These are phyloP conservation scores for Sphinx pinastri DNA, from an alignment of 2,888 invertebrate species.

Conservation along the genomic window DNA sequence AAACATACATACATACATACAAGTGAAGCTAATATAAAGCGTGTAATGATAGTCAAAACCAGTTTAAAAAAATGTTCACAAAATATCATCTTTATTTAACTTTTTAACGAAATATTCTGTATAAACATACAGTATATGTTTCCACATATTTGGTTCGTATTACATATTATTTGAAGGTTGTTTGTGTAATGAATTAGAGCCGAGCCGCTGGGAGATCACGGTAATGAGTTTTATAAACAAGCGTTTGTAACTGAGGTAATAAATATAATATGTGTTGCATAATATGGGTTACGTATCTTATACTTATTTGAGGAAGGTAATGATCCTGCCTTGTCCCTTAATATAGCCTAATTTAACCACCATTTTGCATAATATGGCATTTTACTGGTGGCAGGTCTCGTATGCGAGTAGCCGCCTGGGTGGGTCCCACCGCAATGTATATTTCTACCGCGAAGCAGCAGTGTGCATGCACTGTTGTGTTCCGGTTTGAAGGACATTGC, in stretches of 20 bases:
- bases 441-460: no score
- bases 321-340: not conserved
- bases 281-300: not conserved
- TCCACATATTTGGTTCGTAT: not conserved
- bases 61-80: not conserved
- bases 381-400: not conserved
- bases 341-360: not conserved
- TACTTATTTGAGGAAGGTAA: not conserved
- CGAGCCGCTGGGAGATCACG: slow-evolving; percentile 9
- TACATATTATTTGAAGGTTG: slow-evolving; percentile 16
- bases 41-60: no score
- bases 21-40: no score
- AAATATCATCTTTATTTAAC: not conserved
- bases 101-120: not conserved
- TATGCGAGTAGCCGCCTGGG: no score
- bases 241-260: slow-evolving; percentile 1
- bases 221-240: slow-evolving; percentile 17
- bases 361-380: no score
- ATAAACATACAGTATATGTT: not conserved
- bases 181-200: slow-evolving; percentile 11
- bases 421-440: no score
- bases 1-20: no score
- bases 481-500: no score
- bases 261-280: not conserved
- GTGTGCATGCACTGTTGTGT: no score